Percentiles rank a stretch among this genome's conserved stretches.
These are phyloP conservation scores for Bradypodion pumilum DNA, from an alignment of 2,797 vertebrate species.

Conservation along the genomic window DNA sequence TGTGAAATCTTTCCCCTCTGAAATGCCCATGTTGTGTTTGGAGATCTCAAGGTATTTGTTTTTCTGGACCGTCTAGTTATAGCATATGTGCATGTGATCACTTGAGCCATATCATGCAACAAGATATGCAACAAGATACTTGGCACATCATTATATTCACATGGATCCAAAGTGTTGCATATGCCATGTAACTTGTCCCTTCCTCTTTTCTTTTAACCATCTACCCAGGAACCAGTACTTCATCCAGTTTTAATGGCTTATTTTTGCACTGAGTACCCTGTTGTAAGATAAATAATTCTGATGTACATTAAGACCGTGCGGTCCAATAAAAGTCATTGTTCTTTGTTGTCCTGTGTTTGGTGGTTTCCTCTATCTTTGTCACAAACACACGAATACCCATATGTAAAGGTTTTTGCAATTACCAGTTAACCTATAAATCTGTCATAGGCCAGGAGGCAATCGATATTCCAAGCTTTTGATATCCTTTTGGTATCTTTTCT, in stretches of 20 bases:
- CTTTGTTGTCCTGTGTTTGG: not conserved
- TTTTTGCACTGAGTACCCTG: not conserved
- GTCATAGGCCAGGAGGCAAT: constrained; percentile 24
- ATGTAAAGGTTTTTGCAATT: constrained; percentile 36
- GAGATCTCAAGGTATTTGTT: not conserved
- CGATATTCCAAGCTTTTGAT: constrained; percentile 27
- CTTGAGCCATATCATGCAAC: not conserved
- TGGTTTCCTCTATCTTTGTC: not conserved
- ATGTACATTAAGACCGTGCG: no score
- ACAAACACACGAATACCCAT: constrained; percentile 14
- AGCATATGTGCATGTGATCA: fast-evolving
- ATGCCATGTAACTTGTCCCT: not conserved
- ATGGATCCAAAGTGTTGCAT: not conserved
- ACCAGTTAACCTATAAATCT: constrained; percentile 31
- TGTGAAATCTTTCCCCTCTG: not conserved
- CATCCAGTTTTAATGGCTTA: not conserved
- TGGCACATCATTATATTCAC: not conserved
- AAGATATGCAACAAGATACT: not conserved
- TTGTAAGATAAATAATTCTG: no score
- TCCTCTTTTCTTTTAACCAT: not conserved
- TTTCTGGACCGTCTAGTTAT: not conserved
- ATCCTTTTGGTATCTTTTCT: constrained; percentile 23
- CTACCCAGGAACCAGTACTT: not conserved
- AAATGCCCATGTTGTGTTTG: not conserved
- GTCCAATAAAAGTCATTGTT: not conserved